Base-by-base conservation (phyloP, 2,797 vertebrate genomes). In the Scleropages formosus region DNA sequence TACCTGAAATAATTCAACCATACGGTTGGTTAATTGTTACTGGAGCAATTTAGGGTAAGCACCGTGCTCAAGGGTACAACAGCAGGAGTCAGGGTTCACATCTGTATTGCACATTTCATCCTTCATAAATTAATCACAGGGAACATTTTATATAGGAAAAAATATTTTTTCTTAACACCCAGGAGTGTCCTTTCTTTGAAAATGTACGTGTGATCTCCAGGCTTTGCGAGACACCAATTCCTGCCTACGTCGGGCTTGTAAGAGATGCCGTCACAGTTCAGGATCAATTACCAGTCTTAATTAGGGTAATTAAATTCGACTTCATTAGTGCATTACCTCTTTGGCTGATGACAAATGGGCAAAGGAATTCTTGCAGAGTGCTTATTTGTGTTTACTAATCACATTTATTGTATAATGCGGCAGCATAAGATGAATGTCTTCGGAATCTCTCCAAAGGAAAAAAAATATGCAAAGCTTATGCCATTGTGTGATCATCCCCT, bases 301-400 rank as follows among this genome's bases (percentile, higher is more conserved):
- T 88, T 84, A 80, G 73, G 18, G 77, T 87, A 75, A 90, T 85
- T 83, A 77, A 59, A 82, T 72, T 75, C 76, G 81, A 85, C 81
- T 86, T 81, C 79, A 84, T 88, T 83, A 74, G 78, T 82, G 46
- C 22, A 84, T 84, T 86, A 80, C 84, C 83, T 87, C 82, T 87
- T 75, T 76, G 78, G 65, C 76, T 80, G 75, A 78, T 86, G 83
- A 90, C 79, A 84, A 84, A 88, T 74, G 80, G 84, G 79, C 71
- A 22, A 76, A 75, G 18, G 20, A 46, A 72, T 66, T 72, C 49
- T 16, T 6, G 31, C 64, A 70, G 60, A 51, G 15, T 77, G 51
- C 79, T 78, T 80, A 72, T 87, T 89, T 86, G 70, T 82, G 77
- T 80, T 78, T 78, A 80, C 85, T 88, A 88, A 89, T 90, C 87